Evolutionary conservation across 2,113 vertebrate genomes (phyloP).

Genomic region (Abramis brama): DNA sequence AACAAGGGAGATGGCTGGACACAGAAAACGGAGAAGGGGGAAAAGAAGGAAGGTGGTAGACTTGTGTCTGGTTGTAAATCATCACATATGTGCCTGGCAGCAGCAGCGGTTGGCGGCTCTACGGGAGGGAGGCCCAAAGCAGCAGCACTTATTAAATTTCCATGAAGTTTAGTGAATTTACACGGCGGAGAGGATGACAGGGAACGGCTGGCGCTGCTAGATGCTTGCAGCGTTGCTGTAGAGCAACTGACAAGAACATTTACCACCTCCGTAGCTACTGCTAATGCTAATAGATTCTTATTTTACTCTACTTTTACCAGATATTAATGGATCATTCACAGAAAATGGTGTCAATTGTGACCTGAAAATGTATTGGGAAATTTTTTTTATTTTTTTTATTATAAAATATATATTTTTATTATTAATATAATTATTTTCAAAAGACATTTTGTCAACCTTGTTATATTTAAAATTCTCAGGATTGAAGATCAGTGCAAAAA

Average conservation of each 20-base stretch:
- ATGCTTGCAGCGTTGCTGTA: conserved; percentile 63
- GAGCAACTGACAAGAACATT: conserved; percentile 66
- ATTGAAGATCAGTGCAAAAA: too few relatives aligned
- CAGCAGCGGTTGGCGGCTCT: conserved; percentile 61
- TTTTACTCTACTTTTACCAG: conserved; percentile 26
- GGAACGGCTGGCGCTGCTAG: conserved; percentile 55
- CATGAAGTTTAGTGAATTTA: conserved; percentile 73
- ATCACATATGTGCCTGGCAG: conserved; percentile 65
- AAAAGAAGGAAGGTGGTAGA: conserved; percentile 54
- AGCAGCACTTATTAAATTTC: conserved; percentile 70
- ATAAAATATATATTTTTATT: too few relatives aligned
- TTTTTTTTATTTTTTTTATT: too few relatives aligned
- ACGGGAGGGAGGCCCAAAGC: conserved; percentile 65
- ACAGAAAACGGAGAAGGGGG: conserved; percentile 30
- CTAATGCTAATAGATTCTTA: conserved; percentile 67
- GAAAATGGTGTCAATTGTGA: background rate
- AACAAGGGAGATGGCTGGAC: conserved; percentile 41
- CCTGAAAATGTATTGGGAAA: background rate
- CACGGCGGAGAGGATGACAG: conserved; percentile 62
- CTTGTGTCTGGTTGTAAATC: conserved; percentile 65
- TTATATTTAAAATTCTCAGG: too few relatives aligned
- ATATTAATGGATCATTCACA: background rate
- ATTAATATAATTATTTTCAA: too few relatives aligned
- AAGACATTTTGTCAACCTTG: too few relatives aligned
- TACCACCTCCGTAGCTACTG: conserved; percentile 58